Percentiles rank a stretch among this genome's conserved stretches.
Conservation (phyloP, 2,888 invertebrate species). For the Amblyjoppa proteus region DNA sequence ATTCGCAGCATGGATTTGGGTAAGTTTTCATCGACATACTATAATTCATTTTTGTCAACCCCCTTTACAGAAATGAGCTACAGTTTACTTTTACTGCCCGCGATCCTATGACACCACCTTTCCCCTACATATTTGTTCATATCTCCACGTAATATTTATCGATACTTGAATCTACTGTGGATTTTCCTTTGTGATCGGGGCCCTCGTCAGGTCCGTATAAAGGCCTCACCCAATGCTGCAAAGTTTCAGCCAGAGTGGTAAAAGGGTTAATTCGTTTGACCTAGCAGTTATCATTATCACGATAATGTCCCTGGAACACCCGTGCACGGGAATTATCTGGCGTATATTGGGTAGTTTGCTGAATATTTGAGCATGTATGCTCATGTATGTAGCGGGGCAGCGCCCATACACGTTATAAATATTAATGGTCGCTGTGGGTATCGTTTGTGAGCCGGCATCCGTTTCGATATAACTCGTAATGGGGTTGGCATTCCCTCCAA, state of each 20-base stretch:
- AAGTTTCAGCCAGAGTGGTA: background rate
- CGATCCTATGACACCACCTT: slow-evolving; percentile 1
- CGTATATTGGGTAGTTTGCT: slow-evolving; percentile 49
- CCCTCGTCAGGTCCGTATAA: background rate
- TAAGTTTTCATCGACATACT: slow-evolving; percentile 70
- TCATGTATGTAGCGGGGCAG: slow-evolving; percentile 13
- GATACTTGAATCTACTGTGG: background rate
- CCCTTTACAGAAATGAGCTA: background rate
- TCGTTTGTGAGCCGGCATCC: slow-evolving; percentile 63
- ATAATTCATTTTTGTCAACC: background rate
- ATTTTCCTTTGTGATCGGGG: background rate
- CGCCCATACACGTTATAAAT: slow-evolving; percentile 51
- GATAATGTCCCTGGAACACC: slow-evolving; percentile 46
- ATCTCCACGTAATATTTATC: background rate
- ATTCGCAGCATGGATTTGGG: slow-evolving; percentile 78
- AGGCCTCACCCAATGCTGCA: background rate
- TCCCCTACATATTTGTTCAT: background rate
- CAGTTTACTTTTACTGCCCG: background rate
- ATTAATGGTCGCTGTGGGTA: slow-evolving; percentile 60
- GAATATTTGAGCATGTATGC: slow-evolving; percentile 35
- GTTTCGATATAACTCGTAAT: slow-evolving; percentile 62
- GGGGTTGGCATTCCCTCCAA: slow-evolving; percentile 30
- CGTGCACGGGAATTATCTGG: slow-evolving; percentile 39
- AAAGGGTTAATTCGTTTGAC: background rate
- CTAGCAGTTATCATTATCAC: slow-evolving; percentile 52